Base-by-base conservation (phyloP, 2,888 invertebrate genomes). In the Spilosoma lubricipeda region DNA sequence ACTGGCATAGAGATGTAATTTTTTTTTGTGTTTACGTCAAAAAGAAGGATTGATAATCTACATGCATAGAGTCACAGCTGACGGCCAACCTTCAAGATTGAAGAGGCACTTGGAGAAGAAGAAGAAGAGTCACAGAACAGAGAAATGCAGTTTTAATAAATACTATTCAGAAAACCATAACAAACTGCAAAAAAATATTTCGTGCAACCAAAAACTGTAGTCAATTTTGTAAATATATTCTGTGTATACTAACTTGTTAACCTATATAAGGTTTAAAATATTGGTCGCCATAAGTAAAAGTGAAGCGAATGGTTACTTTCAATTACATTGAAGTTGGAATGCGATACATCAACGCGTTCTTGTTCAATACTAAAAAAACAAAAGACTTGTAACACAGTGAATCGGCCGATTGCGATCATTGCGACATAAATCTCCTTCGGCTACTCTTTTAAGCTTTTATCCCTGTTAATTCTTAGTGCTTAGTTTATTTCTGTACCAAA, bases 401-500 rank as follows among this genome's bases (percentile, higher is more conserved):
- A 93, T 92, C 92, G 92, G 88, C 89, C 93, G 94, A 95, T 94
- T 93, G 93, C 93, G 93, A 95, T 94, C 95, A 90, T 91, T 90
- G 92, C 93, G 92, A 93, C 95, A 95, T 95, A 95, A 95, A 95
- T 95, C 95, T 93, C 91, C 92, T 92, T 93, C 94, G 95, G 95
- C 95, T 95, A 95, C 95, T 94, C 94, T 95, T 95, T 93, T 93
- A 95, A 95, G 93, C 94, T 92, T 94, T 95, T 95, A 95, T 93
- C 94, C 93, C 93, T 94, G 95, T 95, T 95, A 94, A 95, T 95
- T 95, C 95, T 94, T 95, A 93, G 95, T 94, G 95, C 95, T 95
- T 95, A 94, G 95, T 95, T 95, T 95, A 95, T 95, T 93, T 93
- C 92, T 92, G 91, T 90, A 90, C 93, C 91, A 90, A 93, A 93